phyloP scores from a whole-genome alignment of 2,888 invertebrate genomes.

The Tenthredo scrophulariae region DNA sequence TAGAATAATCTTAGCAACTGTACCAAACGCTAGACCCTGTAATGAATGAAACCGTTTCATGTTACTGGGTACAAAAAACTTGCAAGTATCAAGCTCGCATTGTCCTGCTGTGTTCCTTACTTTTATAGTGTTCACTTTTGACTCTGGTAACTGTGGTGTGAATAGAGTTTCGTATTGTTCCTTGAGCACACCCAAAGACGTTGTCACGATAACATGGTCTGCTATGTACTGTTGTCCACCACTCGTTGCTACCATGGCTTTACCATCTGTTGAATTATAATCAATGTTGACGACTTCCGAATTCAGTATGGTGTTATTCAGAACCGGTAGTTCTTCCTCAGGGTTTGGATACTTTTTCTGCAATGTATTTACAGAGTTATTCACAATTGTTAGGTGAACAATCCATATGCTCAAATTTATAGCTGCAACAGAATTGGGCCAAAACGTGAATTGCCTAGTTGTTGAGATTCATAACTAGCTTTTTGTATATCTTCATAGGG shows the following conservation, averaged over 20 bases:
- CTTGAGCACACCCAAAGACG: conserved; percentile 87
- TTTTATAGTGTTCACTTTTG: conserved; percentile 81
- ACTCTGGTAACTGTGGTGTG: conserved; percentile 80
- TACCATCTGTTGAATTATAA: conserved; percentile 60
- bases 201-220: conserved; percentile 84
- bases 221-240: conserved; percentile 79
- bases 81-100: background rate
- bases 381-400: background rate
- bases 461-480: background rate
- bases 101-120: conserved; percentile 61
- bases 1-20: conserved; percentile 85
- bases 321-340: conserved; percentile 67
- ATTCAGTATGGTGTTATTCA: conserved; percentile 68
- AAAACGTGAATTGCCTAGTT: background rate
- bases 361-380: conserved; percentile 24
- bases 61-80: conserved; percentile 43
- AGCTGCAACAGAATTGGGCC: background rate
- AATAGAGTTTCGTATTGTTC: conserved; percentile 80
- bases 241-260: conserved; percentile 62
- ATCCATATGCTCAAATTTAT: background rate
- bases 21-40: conserved; percentile 82
- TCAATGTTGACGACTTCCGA: conserved; percentile 68
- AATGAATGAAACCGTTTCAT: conserved; percentile 54
- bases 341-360: conserved; percentile 72
- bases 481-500: background rate